Evolutionary conservation across 2,888 invertebrate genomes (phyloP), one percentile per base, ranked within the genome.

Genomic region (Scaptomyza tumidula): DNA sequence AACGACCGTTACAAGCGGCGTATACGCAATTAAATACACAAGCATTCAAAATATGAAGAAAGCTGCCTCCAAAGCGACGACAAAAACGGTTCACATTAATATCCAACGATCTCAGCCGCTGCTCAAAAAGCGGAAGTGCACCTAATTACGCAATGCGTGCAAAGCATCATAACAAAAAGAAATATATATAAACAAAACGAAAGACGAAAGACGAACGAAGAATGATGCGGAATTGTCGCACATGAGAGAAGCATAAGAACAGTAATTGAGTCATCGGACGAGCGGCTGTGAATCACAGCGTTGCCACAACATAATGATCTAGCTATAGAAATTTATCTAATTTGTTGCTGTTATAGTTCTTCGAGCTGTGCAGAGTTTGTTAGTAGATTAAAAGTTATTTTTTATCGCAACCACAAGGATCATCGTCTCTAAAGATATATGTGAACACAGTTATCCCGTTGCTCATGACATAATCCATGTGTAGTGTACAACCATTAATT

Each of bases 41-140:
- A 67, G 74, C 87, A 83, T 83, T 83, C 74, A 71, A 84, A 84
- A 76, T 79, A 84, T 84, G 83, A 87, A 73, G 76, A 84, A 84
- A 87, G 80, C 74, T 68, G 68, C 67, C 70, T 66, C 78, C 75
- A 72, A 84, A 85, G 86, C 84, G 66, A 64, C 68, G 66, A 80
- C 85, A 86, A 67, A 57, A 67, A 57, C 41, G 41, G 62, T 60
- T 63, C 64, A 73, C 69, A 71, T 63, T 64, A 60, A 45, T 46
- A 70, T 60, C 54, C 75, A 55, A 27, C 59, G 61, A 68, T 37
- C 46, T 14, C 48, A 4, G 31, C 11, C 48, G 31, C 49, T n/a
- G n/a, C 50, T 35, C 50, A 24, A 37, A 59, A 52, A 86, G 71
- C 88, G 88, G 88, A 85, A 85, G 85, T 85, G 50, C 66, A 72